Percentiles rank a stretch among this genome's conserved stretches.
Evolutionary conservation across 2,113 vertebrate genomes (phyloP).

Genomic region (Aspidoscelis tigris): DNA sequence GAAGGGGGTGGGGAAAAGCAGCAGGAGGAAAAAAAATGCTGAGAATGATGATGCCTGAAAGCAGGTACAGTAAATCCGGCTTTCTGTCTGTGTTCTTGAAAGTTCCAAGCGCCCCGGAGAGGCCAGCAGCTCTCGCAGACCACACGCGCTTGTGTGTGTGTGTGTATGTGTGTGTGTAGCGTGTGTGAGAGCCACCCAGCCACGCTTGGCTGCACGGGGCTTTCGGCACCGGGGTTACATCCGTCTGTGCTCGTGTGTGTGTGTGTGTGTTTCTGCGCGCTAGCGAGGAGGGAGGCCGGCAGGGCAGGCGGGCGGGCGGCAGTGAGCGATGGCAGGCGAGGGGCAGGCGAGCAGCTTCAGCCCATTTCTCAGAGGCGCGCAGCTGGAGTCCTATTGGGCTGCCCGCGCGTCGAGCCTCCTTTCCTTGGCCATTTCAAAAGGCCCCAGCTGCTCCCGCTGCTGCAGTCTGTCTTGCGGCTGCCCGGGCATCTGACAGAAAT

Average conservation of each 20-base stretch:
- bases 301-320: neutral
- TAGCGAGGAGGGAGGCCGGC: neutral
- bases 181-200: constrained; percentile 49
- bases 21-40: constrained; percentile 59
- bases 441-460: constrained; percentile 72
- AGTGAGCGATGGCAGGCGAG: constrained; percentile 36
- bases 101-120: constrained; percentile 74
- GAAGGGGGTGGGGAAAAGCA: constrained; percentile 72
- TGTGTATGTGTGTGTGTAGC: constrained; percentile 29
- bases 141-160: constrained; percentile 40
- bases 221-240: neutral
- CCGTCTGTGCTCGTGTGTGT: neutral
- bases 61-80: constrained; percentile 70
- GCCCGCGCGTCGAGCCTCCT: constrained; percentile 30
- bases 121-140: constrained; percentile 58
- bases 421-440: constrained; percentile 66
- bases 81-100: constrained; percentile 64
- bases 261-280: neutral
- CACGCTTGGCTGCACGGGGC: constrained; percentile 45
- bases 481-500: constrained; percentile 58
- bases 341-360: constrained; percentile 20
- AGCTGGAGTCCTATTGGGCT: constrained; percentile 33
- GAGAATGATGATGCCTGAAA: constrained; percentile 76
- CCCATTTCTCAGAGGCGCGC: constrained; percentile 37
- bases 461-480: constrained; percentile 68